Percentiles rank a stretch among this genome's conserved stretches.
These are phyloP conservation scores for Microcebus murinus DNA, from an alignment of 2,113 vertebrate genomes.

Conservation along the genomic window DNA sequence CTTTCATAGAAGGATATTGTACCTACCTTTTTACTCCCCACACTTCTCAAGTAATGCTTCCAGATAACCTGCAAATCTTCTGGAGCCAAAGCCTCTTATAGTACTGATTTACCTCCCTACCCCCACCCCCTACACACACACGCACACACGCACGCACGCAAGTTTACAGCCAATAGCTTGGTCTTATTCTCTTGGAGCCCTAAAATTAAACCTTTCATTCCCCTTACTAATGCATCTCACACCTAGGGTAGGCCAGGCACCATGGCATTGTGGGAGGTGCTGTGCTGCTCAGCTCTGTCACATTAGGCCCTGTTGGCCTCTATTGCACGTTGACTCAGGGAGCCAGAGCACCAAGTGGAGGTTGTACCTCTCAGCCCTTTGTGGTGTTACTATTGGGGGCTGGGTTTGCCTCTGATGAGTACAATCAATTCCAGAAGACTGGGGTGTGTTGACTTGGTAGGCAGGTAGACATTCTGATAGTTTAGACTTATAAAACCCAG, in stretches of 20 bases:
- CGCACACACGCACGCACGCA: too few species aligned
- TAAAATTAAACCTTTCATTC: constrained; percentile 1
- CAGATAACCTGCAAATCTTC: neutral
- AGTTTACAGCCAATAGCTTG: constrained; percentile 46
- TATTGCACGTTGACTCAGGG: constrained; percentile 66
- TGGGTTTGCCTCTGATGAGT: constrained; percentile 26
- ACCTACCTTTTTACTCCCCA: neutral
- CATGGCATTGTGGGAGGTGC: constrained; percentile 18
- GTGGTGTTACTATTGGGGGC: neutral
- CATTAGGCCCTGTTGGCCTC: constrained; percentile 52
- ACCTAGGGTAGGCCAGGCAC: neutral
- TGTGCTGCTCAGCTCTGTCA: constrained; percentile 43
- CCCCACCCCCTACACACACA: too few species aligned
- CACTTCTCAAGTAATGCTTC: neutral
- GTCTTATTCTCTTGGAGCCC: constrained; percentile 8
- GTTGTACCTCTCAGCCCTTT: neutral
- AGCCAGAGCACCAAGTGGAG: constrained; percentile 66
- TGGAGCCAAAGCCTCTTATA: constrained; percentile 8
- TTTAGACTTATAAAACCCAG: constrained; percentile 13
- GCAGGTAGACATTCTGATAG: constrained; percentile 2
- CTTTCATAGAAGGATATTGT: neutral
- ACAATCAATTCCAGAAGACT: constrained; percentile 50
- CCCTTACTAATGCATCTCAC: constrained; percentile 10
- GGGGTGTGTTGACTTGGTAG: neutral
- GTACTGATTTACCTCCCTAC: neutral